Evolutionary conservation across 2,113 vertebrate species (phyloP), one percentile per base, ranked within the genome.

Genomic region (Pangasianodon hypophthalmus): DNA sequence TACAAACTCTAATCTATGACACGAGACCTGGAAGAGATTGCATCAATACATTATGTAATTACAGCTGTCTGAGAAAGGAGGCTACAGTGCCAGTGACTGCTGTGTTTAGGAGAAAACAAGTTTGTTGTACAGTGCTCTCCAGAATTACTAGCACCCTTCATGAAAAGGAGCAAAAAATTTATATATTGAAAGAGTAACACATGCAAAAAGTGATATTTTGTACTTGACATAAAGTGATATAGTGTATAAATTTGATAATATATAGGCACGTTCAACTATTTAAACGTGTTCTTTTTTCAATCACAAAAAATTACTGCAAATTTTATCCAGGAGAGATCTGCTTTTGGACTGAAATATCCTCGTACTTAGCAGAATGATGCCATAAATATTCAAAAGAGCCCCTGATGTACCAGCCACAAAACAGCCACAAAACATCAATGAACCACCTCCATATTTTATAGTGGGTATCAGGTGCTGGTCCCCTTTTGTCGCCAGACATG

Each of bases 11-110:
- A 69, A 89, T 85, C 69, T 84, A 29, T 80, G 69, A 80, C 86
- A 69, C 29, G 32, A 77, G 56, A n/a, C 83, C 87, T 85, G 79
- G 75, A 86, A 64, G 64, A 90, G 69, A 87, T 58, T 87, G 73
- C 73, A 73, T 87, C 67, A 56, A 80, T 89, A 71, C 32, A 21
- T 89, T 89, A 56, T 50, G 50, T 50, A 82, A 91, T 91, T 52
- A 88, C 32, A 82, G 85, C 9, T 82, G 73, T 90, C 86, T 80
- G 37, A 58, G 29, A 29, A 85, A 88, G n/a, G 67, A 64, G 18
- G 16, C 82, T 18, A 37, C 46, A 46, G 26, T 88, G 85, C 87
- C 50, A 44, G 52, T 82, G 32, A 64, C 77, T 84, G 46, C 77
- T 83, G 41, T 50, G 26, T 83, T 87, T 88, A 84, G 54, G 54